Evolutionary conservation across 2,797 vertebrate species (phyloP).

Genomic region (Margarornis squamiger): DNA sequence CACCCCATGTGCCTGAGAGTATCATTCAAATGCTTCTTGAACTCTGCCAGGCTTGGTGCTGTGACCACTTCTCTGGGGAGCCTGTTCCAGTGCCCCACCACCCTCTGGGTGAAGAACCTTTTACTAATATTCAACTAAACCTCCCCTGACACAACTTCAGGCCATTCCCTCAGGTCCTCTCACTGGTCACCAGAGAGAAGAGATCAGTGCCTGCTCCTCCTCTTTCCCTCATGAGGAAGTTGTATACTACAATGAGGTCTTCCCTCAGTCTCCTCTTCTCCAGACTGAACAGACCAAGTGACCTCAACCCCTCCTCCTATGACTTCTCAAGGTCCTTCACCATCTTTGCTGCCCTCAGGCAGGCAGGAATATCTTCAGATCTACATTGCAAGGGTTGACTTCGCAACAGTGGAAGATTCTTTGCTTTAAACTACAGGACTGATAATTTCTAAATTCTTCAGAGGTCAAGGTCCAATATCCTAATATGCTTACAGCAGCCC

Average conservation of each 20-base stretch:
- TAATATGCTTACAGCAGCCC: neutral
- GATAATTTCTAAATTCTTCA: neutral
- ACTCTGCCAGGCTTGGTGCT: neutral
- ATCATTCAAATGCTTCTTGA: neutral
- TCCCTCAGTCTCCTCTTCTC: neutral
- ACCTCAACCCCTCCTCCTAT: neutral
- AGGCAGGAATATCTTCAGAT: neutral
- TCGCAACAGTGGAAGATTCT: neutral
- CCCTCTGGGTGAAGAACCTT: neutral
- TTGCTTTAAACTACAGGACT: neutral
- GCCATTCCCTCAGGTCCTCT: neutral
- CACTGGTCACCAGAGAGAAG: neutral
- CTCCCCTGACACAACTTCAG: neutral
- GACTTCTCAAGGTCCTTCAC: neutral
- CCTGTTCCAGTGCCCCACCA: neutral
- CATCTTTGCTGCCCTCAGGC: no score
- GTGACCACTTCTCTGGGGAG: neutral
- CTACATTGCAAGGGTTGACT: neutral
- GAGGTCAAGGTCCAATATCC: neutral
- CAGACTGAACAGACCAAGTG: neutral
- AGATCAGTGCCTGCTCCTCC: neutral
- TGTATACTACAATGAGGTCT: neutral
- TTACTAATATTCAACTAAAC: neutral
- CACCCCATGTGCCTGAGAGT: neutral
- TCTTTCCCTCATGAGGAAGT: neutral